Evolutionary conservation across 92 coral and sea anemone genomes (phyloP), one percentile per base, ranked within the genome.

Genomic region (Heteractis magnifica): DNA sequence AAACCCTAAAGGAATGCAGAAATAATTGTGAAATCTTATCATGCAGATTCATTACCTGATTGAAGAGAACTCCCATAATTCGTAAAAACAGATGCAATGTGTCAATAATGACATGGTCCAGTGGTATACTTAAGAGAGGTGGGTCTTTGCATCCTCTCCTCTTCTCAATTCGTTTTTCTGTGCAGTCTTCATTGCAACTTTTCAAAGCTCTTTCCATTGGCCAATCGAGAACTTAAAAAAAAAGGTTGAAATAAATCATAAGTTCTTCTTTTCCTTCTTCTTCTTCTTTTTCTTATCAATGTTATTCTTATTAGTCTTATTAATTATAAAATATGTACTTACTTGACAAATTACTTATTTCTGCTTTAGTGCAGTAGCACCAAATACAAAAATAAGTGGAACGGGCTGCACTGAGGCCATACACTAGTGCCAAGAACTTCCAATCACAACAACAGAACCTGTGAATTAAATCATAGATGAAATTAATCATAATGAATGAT

Each of bases 1-100:
- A 26, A 26, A 26, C 26, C 26, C 26, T 26, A 26, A 26, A 26
- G 26, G 26, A 26, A 26, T 26, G 1, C 26, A 26, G 26, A 0
- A 26, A 26, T 26, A 26, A 26, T 1, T 59, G 3, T 59, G 3
- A 11, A 11, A 11, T 12, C 65, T 11, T 12, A 11, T 18, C 3
- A 11, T 59, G n/a, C 65, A 59, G 14, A 59, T 59, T 59, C n/a
- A 11, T 59, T 75, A 75, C 78, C 78, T 75, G 78, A 6, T 51
- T 26, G 19, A 75, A 75, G 16, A 75, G 12, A 34, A 34, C 49
- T 10, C 78, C 78, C 78, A 75, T 75, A 10, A 75, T 75, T 75
- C 78, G 2, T 21, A 49, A 1, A 18, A 59, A 59, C 13, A 59
- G 65, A 18, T 59, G 65, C 13, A 59, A 18, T 18, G 65, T 59